phyloP scores from a whole-genome alignment of 2,797 vertebrate species.

The Pogoniulus pusillus region DNA sequence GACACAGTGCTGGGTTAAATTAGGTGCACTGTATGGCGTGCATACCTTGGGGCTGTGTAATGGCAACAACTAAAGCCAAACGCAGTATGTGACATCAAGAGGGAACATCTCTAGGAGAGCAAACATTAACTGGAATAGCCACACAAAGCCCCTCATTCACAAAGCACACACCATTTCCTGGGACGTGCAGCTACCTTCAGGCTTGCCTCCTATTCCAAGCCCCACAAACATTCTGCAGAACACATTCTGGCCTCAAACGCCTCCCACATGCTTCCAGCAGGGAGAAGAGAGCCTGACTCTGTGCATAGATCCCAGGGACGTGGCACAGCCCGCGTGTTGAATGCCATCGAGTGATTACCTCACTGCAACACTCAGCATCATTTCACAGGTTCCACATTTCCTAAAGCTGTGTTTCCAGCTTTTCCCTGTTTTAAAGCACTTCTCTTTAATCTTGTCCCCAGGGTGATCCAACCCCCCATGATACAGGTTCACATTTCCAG shows the following conservation, averaged over 20 bases:
- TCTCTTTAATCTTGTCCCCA: neutral
- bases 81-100: neutral
- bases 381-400: neutral
- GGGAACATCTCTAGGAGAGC: neutral
- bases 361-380: neutral
- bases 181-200: neutral
- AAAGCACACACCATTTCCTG: neutral
- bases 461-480: neutral
- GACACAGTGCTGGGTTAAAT: neutral
- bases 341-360: rapidly evolving
- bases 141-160: neutral
- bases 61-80: neutral
- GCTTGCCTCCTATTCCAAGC: neutral
- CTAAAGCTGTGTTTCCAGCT: neutral
- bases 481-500: neutral
- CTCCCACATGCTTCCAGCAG: neutral
- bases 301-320: neutral
- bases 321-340: rapidly evolving
- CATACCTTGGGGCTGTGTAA: neutral
- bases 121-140: neutral
- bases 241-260: neutral
- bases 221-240: neutral
- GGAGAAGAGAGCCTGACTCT: neutral
- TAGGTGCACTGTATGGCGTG: too few relatives aligned
- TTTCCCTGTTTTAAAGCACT: neutral